These are phyloP conservation scores for Bubo bubo DNA, from an alignment of 2,113 vertebrate genomes.

Conservation along the genomic window DNA sequence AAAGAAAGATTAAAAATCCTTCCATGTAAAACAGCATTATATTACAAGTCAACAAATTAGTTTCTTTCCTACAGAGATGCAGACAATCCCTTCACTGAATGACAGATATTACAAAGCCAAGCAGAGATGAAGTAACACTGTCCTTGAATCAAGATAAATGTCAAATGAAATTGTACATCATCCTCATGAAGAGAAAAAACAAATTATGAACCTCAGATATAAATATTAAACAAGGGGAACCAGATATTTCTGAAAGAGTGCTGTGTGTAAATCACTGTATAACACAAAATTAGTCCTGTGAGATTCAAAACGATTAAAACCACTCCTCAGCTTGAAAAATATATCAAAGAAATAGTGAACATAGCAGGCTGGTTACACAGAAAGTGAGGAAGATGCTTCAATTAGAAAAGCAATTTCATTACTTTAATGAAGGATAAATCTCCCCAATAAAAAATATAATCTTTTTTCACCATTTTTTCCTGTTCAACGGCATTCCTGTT, in stretches of 20 bases:
- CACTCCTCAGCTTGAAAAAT: neutral
- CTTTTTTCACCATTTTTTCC: neutral
- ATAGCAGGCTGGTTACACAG: neutral
- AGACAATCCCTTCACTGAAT: neutral
- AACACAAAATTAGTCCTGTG: neutral
- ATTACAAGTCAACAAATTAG: neutral
- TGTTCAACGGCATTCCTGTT: neutral
- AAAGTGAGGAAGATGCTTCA: neutral
- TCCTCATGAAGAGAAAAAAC: neutral
- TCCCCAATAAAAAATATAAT: neutral
- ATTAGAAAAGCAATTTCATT: neutral
- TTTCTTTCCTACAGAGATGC: neutral
- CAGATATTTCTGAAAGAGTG: neutral
- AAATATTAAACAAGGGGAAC: conserved; percentile 7
- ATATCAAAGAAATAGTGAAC: neutral
- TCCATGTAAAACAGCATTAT: neutral
- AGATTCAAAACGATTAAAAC: neutral
- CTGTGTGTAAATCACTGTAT: neutral
- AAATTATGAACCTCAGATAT: neutral
- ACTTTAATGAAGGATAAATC: neutral
- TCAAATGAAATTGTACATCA: conserved; percentile 2
- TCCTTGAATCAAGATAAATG: conserved; percentile 3
- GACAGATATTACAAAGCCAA: neutral
- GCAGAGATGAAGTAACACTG: neutral
- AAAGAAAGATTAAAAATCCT: neutral